A percentile compares a stretch with the other conserved stretches of the same genome.
phyloP scores from a whole-genome alignment of 2,113 vertebrate genomes.

The Mohoua ochrocephala region DNA sequence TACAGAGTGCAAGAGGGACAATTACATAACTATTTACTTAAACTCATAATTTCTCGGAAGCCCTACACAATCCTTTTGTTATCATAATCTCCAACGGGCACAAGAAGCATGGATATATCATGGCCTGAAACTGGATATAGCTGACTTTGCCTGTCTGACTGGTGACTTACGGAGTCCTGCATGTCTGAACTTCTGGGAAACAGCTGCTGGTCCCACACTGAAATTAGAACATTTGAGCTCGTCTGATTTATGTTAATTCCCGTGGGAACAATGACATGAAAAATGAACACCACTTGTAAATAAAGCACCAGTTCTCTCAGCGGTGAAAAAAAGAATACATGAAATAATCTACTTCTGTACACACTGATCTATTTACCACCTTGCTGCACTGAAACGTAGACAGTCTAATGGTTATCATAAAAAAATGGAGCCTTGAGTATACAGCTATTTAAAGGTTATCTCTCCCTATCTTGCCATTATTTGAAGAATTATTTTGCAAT shows the following conservation, averaged over 20 bases:
- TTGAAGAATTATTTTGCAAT: neutral
- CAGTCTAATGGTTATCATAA: neutral
- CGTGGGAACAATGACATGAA: constrained; percentile 69
- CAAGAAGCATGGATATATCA: constrained; percentile 50
- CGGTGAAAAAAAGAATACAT: neutral
- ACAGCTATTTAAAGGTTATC: neutral
- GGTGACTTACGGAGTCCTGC: constrained; percentile 63
- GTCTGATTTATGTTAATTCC: constrained; percentile 77
- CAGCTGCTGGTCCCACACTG: constrained; percentile 76
- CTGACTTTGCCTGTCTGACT: constrained; percentile 66
- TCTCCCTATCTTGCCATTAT: neutral
- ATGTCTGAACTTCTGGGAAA: constrained; percentile 75
- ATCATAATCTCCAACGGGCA: constrained; percentile 51
- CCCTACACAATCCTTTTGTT: constrained; percentile 71
- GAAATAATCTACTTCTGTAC: constrained; percentile 8
- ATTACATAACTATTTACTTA: constrained; percentile 70
- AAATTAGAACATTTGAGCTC: constrained; percentile 74
- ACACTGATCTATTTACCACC: constrained; percentile 35
- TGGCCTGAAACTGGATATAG: constrained; percentile 68
- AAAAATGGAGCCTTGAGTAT: neutral
- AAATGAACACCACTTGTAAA: constrained; percentile 73
- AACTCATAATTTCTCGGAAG: constrained; percentile 51
- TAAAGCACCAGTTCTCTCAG: constrained; percentile 62
- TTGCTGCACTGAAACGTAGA: neutral
- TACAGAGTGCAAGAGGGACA: constrained; percentile 51